Percentiles rank a stretch among this genome's conserved stretches.
Conservation (phyloP, 2,113 vertebrate genomes). For the Toxostoma redivivum region DNA sequence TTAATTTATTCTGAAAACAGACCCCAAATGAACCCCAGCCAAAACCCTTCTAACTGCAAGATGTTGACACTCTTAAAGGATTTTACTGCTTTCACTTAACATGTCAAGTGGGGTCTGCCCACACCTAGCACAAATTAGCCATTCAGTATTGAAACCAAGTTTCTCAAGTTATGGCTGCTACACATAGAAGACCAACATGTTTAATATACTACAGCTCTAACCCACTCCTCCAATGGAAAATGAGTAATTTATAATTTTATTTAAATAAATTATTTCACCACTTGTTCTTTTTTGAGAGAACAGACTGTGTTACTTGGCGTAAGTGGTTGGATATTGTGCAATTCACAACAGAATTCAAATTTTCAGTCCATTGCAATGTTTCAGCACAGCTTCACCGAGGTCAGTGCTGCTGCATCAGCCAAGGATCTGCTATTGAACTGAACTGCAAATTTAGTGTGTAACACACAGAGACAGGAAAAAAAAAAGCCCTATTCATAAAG, state of each 20-base stretch:
- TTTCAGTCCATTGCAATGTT: background rate
- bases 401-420: background rate
- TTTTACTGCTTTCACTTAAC: background rate
- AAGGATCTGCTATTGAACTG: background rate
- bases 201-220: background rate
- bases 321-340: background rate
- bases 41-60: background rate
- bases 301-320: background rate
- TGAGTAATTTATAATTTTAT: background rate
- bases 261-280: background rate
- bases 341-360: constrained; percentile 14
- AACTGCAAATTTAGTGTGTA: background rate
- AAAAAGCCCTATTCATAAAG: background rate
- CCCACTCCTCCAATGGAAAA: background rate
- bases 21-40: background rate
- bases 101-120: background rate
- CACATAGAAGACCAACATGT: background rate
- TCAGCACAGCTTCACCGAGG: background rate
- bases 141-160: background rate
- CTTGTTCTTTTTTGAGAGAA: background rate
- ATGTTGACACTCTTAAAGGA: background rate
- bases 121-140: background rate
- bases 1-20: background rate
- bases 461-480: background rate
- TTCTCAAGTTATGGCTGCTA: background rate